Evolutionary conservation across 1,140 invertebrate species (phyloP).

Genomic region (Scaptomyza montana): DNA sequence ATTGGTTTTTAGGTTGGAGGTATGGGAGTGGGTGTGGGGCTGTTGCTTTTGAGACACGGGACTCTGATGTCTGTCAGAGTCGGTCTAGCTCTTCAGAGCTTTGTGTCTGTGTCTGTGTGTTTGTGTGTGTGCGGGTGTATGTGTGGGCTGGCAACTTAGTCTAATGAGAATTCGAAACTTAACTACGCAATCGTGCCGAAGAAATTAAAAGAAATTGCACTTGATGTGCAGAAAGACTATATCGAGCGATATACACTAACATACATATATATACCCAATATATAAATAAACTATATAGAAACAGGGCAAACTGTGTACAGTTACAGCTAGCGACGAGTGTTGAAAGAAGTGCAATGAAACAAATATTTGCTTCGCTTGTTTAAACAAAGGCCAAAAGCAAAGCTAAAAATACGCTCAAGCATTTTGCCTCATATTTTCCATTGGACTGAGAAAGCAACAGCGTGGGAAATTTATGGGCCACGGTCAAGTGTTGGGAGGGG

Average conservation of each 20-base stretch:
- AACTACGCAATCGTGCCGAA: constrained; percentile 80
- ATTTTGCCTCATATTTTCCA: constrained; percentile 9
- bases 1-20: constrained; percentile 61
- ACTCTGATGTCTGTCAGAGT: constrained; percentile 60
- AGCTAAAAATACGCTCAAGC: not conserved
- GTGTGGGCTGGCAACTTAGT: constrained; percentile 78
- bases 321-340: constrained; percentile 8
- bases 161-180: constrained; percentile 81
- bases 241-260: constrained; percentile 25
- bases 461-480: constrained; percentile 10
- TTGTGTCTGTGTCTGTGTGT: constrained; percentile 26
- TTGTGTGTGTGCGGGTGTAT: too few relatives aligned
- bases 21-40: constrained; percentile 15
- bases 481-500: not conserved
- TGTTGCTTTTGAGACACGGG: constrained; percentile 43
- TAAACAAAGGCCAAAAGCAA: not conserved
- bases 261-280: not conserved
- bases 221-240: constrained; percentile 50
- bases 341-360: constrained; percentile 51
- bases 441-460: constrained; percentile 3
- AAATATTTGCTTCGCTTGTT: constrained; percentile 68
- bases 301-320: not conserved
- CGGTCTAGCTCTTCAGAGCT: constrained; percentile 64
- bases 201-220: constrained; percentile 81
- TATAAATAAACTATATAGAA: constrained; percentile 2